phyloP scores from a whole-genome alignment of 2,797 vertebrate species.

The Percopsis omiscomaycus region DNA sequence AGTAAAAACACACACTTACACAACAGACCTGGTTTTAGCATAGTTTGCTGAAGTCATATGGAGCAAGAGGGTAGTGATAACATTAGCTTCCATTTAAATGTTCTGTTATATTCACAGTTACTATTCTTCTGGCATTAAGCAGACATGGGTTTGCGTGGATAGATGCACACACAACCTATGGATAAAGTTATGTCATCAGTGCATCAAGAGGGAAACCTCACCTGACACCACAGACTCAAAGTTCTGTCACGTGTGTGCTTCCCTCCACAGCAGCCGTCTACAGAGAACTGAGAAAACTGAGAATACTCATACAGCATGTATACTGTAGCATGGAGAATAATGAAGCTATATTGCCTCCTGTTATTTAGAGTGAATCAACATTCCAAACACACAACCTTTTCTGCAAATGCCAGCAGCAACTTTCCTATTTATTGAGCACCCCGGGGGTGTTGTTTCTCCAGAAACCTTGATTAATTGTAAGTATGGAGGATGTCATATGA shows the following conservation, averaged over 20 bases:
- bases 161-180: neutral
- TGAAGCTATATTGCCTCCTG: too few relatives aligned
- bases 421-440: slow-evolving; percentile 23
- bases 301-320: too few relatives aligned
- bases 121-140: slow-evolving; percentile 1
- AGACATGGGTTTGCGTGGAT: neutral
- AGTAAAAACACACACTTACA: slow-evolving; percentile 1
- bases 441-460: slow-evolving; percentile 16
- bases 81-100: slow-evolving; percentile 5
- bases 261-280: too few relatives aligned
- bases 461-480: slow-evolving; percentile 42
- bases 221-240: neutral
- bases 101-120: slow-evolving; percentile 4
- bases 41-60: slow-evolving; percentile 14
- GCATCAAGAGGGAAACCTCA: neutral
- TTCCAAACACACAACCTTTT: neutral
- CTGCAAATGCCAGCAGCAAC: slow-evolving; percentile 11
- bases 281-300: neutral
- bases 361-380: neutral
- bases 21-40: slow-evolving; percentile 1
- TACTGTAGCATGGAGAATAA: too few relatives aligned
- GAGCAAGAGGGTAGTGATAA: neutral
- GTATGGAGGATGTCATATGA: slow-evolving; percentile 23
- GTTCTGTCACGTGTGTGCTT: neutral
- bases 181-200: neutral